Conservation (phyloP, 2,888 invertebrate species). For the Volucella zonaria region DNA sequence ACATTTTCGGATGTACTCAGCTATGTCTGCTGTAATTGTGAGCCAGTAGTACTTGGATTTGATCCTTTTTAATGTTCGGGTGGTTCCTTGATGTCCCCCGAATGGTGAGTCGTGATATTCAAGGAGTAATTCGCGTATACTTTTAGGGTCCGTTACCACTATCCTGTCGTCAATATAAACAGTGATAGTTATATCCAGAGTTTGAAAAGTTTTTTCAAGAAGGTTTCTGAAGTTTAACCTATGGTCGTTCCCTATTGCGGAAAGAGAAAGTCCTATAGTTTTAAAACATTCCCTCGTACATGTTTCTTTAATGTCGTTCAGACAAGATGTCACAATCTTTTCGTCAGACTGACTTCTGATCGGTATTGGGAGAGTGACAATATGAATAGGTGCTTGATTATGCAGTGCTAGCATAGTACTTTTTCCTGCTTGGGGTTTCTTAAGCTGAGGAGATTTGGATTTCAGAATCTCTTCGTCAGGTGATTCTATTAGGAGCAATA, state of each 20-base stretch:
- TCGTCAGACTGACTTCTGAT: not conserved
- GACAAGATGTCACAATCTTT: not conserved
- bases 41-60: conserved; percentile 12
- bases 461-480: not conserved
- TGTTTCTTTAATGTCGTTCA: conserved; percentile 6
- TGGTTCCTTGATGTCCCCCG: conserved; percentile 24
- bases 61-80: conserved; percentile 23
- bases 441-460: not conserved
- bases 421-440: not conserved
- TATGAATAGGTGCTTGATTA: not conserved
- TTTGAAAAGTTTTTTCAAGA: not conserved
- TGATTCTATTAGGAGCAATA: not conserved
- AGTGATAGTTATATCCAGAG: not conserved
- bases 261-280: not conserved
- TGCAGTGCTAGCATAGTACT: not conserved
- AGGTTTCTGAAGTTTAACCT: conserved; percentile 11
- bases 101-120: conserved; percentile 31
- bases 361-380: not conserved
- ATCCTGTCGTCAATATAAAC: conserved; percentile 4
- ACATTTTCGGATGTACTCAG: conserved; percentile 32
- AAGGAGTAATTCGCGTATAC: conserved; percentile 9
- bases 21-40: conserved; percentile 5
- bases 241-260: not conserved
- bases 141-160: not conserved
- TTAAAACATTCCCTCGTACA: not conserved